Conservation (phyloP, 92 coral and sea anemone genomes). For the Metridium senile region DNA sequence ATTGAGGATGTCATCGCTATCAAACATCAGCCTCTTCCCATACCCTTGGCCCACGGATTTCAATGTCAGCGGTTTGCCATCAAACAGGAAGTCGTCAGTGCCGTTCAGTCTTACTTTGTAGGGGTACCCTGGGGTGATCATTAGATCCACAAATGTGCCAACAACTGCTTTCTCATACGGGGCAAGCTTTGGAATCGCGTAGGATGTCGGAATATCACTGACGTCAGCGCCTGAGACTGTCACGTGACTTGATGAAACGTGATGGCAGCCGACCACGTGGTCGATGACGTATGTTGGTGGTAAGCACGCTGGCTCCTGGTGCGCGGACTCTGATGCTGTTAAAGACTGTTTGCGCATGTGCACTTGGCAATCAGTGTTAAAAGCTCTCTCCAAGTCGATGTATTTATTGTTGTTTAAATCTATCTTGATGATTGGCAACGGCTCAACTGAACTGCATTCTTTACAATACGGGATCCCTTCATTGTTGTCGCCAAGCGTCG, state of each 20-base stretch:
- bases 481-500: background rate
- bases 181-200: slow-evolving; percentile 32
- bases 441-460: background rate
- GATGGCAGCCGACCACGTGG: background rate
- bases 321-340: slow-evolving; percentile 1
- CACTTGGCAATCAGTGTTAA: slow-evolving; percentile 3
- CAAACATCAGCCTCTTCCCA: slow-evolving; percentile 62
- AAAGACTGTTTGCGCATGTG: background rate
- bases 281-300: too few relatives aligned
- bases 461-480: background rate
- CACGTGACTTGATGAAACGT: background rate
- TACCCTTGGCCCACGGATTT: slow-evolving; percentile 66
- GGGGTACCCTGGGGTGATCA: slow-evolving; percentile 56
- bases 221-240: slow-evolving; percentile 9
- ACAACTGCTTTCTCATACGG: slow-evolving; percentile 54
- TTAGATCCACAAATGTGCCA: slow-evolving; percentile 56
- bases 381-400: slow-evolving; percentile 12
- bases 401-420: slow-evolving; percentile 32
- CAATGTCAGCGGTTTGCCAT: slow-evolving; percentile 52
- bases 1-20: slow-evolving; percentile 58
- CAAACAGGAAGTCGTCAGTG: slow-evolving; percentile 58
- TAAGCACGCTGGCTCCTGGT: background rate
- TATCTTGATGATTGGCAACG: slow-evolving; percentile 32
- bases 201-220: slow-evolving; percentile 38
- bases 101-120: slow-evolving; percentile 62